Conservation (phyloP, 30 jellyfish, hydroid and myxozoan species). For the Cassiopea andromeda region DNA sequence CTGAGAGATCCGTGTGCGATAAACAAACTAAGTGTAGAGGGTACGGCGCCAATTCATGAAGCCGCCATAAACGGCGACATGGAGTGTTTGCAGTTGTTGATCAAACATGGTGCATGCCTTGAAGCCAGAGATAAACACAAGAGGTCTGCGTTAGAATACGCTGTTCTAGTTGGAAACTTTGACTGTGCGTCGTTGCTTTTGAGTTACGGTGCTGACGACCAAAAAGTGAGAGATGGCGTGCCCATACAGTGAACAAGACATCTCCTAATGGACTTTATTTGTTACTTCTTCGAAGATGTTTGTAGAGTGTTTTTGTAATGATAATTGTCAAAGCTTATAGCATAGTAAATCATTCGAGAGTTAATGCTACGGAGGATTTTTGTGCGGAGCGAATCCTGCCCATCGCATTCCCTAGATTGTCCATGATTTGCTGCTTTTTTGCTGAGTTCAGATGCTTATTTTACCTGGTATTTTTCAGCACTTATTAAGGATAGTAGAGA, state of each 20-base stretch:
- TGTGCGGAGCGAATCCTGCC: no score
- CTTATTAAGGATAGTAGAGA: no score
- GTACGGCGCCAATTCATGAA: constrained; percentile 88
- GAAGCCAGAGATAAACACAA: constrained; percentile 49
- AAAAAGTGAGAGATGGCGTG: constrained; percentile 70
- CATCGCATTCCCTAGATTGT: no score
- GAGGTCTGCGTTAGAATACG: constrained; percentile 74
- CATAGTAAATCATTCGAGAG: no score
- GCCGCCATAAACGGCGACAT: constrained; percentile 81
- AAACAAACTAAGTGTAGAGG: constrained; percentile 72
- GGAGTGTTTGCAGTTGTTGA: constrained; percentile 45
- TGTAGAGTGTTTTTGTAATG: no score
- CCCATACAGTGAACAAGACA: constrained; percentile 28
- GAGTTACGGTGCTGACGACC: constrained; percentile 73
- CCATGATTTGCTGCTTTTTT: no score
- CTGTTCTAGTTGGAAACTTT: constrained; percentile 86
- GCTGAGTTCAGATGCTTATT: no score
- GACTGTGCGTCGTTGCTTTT: constrained; percentile 83
- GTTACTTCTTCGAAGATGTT: no score
- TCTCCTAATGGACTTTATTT: no score
- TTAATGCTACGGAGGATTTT: no score
- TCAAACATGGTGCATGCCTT: constrained; percentile 77
- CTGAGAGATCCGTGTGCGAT: constrained; percentile 60
- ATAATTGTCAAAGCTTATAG: no score
- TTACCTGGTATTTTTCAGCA: no score